These are phyloP conservation scores for Noturus placidus DNA, from an alignment of 2,113 vertebrate genomes.

Conservation along the genomic window DNA sequence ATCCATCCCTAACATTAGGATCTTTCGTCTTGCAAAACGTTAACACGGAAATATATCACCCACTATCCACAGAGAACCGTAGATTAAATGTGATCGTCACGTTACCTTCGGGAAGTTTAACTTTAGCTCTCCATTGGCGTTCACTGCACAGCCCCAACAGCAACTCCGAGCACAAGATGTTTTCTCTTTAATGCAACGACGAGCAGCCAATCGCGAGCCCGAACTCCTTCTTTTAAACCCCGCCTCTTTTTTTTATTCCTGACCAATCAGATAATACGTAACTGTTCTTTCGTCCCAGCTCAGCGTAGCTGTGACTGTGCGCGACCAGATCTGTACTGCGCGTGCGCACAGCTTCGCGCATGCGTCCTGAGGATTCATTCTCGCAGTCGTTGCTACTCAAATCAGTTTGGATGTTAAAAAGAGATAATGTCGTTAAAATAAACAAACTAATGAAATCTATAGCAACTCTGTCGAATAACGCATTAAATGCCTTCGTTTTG, in stretches of 20 bases:
- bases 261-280: not conserved
- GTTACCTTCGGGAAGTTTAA: slow-evolving; percentile 4
- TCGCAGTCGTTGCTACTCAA: not conserved
- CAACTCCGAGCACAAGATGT: not conserved
- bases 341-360: not conserved
- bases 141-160: not conserved
- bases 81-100: not conserved
- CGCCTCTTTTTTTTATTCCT: not conserved
- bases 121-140: slow-evolving; percentile 4
- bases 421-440: not conserved
- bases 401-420: not conserved
- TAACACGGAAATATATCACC: too few relatives aligned
- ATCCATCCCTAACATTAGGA: not conserved
- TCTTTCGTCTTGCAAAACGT: not conserved
- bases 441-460: not conserved
- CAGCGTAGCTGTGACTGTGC: not conserved
- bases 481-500: not conserved
- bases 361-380: not conserved
- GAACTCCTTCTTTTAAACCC: not conserved
- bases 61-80: not conserved
- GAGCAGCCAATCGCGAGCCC: not conserved
- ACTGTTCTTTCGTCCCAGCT: not conserved
- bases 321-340: not conserved
- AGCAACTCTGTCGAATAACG: not conserved
- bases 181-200: not conserved